Conservation (phyloP, 1,140 invertebrate genomes). For the Zaprionus vittiger region DNA sequence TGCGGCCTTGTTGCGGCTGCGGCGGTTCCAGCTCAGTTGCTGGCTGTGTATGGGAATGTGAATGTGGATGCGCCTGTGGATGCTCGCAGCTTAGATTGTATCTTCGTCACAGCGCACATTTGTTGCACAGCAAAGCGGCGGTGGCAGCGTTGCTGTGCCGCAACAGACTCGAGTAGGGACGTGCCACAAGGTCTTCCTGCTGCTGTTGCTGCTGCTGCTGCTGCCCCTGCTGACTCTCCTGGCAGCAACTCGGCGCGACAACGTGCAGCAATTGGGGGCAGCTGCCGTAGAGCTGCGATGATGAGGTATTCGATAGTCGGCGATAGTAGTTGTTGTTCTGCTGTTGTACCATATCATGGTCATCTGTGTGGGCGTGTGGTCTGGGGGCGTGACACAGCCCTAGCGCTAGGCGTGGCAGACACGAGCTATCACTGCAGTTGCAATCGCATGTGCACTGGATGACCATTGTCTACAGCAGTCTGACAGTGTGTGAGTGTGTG, state of each 20-base stretch:
- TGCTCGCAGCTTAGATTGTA: conserved; percentile 82
- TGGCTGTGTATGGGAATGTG: not conserved
- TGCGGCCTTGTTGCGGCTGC: conserved; percentile 35
- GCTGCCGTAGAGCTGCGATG: conserved; percentile 78
- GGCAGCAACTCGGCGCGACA: conserved; percentile 11
- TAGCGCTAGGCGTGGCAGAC: conserved; percentile 51
- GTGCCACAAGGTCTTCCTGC: conserved; percentile 7
- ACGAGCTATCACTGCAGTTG: conserved; percentile 80
- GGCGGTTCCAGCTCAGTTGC: conserved; percentile 1
- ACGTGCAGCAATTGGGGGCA: conserved; percentile 67
- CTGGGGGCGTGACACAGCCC: conserved; percentile 34
- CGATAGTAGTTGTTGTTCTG: conserved; percentile 57
- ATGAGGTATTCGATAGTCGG: conserved; percentile 79
- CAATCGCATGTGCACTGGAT: conserved; percentile 82
- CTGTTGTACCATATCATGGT: conserved; percentile 72
- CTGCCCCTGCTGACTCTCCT: conserved; percentile 29
- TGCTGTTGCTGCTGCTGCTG: conserved; percentile 31
- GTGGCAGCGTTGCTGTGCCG: conserved; percentile 36
- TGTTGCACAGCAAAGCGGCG: conserved; percentile 75
- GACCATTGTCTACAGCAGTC: conserved; percentile 66
- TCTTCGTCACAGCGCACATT: conserved; percentile 84
- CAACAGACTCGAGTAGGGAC: conserved; percentile 63
- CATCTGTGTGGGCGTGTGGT: conserved; percentile 42
- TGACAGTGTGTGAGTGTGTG: conserved; percentile 20
- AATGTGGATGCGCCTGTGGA: conserved; percentile 40